Evolutionary conservation across 2,113 vertebrate genomes (phyloP).

Genomic region (Trochalopteron elliotii): DNA sequence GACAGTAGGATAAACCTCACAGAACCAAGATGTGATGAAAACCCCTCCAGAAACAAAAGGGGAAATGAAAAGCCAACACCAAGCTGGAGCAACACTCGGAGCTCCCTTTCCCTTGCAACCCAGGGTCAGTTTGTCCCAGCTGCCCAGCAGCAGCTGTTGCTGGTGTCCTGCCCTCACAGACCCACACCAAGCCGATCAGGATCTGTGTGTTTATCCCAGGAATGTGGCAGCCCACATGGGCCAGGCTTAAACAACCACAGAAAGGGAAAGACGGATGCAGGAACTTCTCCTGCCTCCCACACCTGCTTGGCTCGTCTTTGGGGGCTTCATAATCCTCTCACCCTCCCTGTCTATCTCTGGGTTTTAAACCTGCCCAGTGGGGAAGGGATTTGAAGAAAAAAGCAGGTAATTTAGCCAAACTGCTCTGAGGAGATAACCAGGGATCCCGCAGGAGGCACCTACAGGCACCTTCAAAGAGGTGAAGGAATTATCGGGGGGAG

Average conservation of each 20-base stretch:
- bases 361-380: background rate
- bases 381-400: background rate
- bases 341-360: accelerated
- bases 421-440: background rate
- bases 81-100: accelerated
- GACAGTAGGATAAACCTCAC: background rate
- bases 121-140: background rate
- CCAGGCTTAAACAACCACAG: background rate
- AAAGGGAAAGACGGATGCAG: background rate
- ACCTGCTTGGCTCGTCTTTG: background rate
- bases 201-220: background rate
- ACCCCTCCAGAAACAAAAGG: background rate
- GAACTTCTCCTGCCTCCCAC: background rate
- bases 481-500: background rate
- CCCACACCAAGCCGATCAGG: accelerated
- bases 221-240: background rate
- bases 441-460: background rate
- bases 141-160: background rate
- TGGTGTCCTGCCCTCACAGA: background rate
- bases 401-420: background rate
- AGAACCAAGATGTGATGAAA: background rate
- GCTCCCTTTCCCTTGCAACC: background rate
- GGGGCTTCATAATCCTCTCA: background rate
- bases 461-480: background rate
- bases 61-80: background rate